Base-by-base conservation (phyloP, 2,888 invertebrate genomes). In the Drosophila kanekoi region DNA sequence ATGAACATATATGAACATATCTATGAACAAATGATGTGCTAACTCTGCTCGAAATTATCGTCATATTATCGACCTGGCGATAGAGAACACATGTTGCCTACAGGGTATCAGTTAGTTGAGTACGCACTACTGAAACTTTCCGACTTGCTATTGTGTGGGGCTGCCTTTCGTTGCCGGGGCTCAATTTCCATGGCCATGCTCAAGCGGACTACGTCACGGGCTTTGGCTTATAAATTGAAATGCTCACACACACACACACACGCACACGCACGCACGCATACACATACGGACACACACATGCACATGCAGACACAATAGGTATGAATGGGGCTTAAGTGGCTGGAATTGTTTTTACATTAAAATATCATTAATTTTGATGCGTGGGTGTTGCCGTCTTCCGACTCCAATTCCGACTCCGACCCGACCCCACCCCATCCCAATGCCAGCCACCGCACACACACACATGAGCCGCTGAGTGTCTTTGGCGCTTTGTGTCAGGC, bases 291-390 rank as follows among this genome's bases (percentile, higher is more conserved):
- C 38, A 56, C 48, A 13, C 45, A 52, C 44, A 40, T 49, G 48
- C 44, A 13, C 35, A 13, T 37, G 11, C 23, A 14, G 23, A 9
- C 48, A 37, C 41, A 48, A 56, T 73, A 67, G 63, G 53, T 72
- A 63, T 78, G 79, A 81, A 74, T 73, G 57, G 58, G 66, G 88
- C 88, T 83, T 80, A 88, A 88, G 86, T 88, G 86, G 71, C 75
- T 85, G 73, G 71, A 81, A 89, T 87, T 89, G 87, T 85, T 89
- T 87, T 84, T 89, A 80, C 87, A 87, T 87, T 89, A 87, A 87
- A 89, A 89, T 87, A 84, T 87, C 89, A 87, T 89, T 89, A 84
- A 79, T 79, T 87, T 78, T 74, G 68, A 79, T 81, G 73, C 71
- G 65, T 69, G 67, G 41, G 47, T 68, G 71, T 58, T 57, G 16